Evolutionary conservation across 2,797 vertebrate species (phyloP).

Genomic region (Nyctibius grandis): DNA sequence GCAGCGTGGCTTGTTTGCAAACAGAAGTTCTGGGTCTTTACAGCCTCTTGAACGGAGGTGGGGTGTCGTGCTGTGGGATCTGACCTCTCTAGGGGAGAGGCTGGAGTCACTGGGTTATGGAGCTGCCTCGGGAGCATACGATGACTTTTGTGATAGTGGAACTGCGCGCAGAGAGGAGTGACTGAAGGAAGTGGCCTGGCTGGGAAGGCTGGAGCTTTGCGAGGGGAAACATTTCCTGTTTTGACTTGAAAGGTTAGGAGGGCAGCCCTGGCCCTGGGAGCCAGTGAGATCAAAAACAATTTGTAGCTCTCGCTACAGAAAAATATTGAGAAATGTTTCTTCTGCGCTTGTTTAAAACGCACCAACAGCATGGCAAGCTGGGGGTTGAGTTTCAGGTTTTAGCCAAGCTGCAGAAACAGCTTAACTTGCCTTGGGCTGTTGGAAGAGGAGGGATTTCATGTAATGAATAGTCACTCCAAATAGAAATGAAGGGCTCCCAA

Average conservation of each 20-base stretch:
- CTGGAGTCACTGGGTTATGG: background rate
- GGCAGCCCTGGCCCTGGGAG: conserved; percentile 48
- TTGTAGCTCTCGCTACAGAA: background rate
- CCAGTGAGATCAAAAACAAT: background rate
- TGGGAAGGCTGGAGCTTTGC: conserved; percentile 33
- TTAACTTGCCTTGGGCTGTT: background rate
- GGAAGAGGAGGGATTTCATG: background rate
- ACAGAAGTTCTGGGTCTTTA: background rate
- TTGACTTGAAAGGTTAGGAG: conserved; percentile 31
- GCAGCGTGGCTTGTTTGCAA: background rate
- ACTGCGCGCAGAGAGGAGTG: background rate
- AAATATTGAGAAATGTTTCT: background rate
- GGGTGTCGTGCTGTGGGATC: background rate
- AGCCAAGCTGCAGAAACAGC: background rate
- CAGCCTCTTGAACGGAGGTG: background rate
- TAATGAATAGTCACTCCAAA: background rate
- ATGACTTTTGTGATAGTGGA: background rate
- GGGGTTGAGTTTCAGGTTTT: background rate
- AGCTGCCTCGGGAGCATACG: accelerated
- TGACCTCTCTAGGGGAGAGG: background rate
- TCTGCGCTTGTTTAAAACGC: background rate
- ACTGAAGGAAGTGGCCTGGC: background rate
- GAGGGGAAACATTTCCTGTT: conserved; percentile 57
- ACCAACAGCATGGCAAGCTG: background rate
- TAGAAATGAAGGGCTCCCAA: background rate